These are phyloP conservation scores for Amazona guildingii DNA, from an alignment of 2,113 vertebrate genomes.

Conservation along the genomic window DNA sequence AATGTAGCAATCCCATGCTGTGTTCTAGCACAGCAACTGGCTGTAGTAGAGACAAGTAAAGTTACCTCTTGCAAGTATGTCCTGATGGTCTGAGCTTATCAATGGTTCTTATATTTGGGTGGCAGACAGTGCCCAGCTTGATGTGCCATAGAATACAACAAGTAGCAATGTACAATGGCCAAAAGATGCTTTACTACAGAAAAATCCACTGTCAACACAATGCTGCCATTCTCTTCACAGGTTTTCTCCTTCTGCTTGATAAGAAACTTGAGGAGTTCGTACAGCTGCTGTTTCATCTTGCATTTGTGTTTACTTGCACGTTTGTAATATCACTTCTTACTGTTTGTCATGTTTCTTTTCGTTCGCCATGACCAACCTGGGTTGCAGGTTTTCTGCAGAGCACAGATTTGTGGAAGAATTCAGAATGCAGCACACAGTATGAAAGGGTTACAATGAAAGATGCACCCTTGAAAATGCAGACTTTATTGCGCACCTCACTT, in stretches of 20 bases:
- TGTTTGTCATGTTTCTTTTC: not conserved
- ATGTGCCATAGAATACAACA: not conserved
- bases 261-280: not conserved
- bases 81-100: not conserved
- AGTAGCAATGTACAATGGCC: not conserved
- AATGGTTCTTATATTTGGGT: not conserved
- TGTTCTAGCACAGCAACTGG: not conserved
- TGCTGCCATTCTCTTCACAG: not conserved
- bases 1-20: not conserved
- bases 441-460: not conserved
- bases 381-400: not conserved
- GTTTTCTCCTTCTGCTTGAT: not conserved
- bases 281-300: not conserved
- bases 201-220: not conserved
- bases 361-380: not conserved
- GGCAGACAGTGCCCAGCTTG: not conserved
- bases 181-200: not conserved
- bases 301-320: not conserved
- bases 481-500: not conserved
- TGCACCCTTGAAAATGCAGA: not conserved
- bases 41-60: not conserved
- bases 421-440: not conserved
- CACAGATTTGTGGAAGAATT: not conserved
- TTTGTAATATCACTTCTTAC: not conserved
- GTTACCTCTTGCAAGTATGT: not conserved